A percentile compares a stretch with the other conserved stretches of the same genome.
These are phyloP conservation scores for Troides oblongomaculatus DNA, from an alignment of 2,888 invertebrate genomes.

Conservation along the genomic window DNA sequence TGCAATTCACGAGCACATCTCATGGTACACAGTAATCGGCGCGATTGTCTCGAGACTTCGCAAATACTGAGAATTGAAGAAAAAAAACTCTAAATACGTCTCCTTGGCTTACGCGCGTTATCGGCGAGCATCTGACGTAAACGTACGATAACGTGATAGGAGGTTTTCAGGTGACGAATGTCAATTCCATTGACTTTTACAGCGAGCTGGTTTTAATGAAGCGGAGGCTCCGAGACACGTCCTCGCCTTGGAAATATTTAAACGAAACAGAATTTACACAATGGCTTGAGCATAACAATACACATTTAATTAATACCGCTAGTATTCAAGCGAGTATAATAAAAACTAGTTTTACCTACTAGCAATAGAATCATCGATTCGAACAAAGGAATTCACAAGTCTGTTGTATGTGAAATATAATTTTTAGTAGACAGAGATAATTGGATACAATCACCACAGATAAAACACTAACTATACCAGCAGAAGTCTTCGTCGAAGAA, in stretches of 20 bases:
- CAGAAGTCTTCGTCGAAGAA: too few relatives aligned
- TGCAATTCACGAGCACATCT: conserved; percentile 46
- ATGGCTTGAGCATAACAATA: neutral
- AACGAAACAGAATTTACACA: neutral
- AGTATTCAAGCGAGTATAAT: too few relatives aligned
- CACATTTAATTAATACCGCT: neutral
- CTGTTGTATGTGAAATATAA: too few relatives aligned
- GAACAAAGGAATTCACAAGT: too few relatives aligned
- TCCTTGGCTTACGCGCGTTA: conserved; percentile 43
- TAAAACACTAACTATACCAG: too few relatives aligned
- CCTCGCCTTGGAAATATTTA: neutral
- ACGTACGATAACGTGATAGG: conserved; percentile 47
- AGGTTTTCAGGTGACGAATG: conserved; percentile 35
- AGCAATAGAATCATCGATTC: too few relatives aligned
- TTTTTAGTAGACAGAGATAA: too few relatives aligned
- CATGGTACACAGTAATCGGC: conserved; percentile 41
- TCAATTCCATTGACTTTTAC: conserved; percentile 37
- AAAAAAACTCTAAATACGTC: conserved; percentile 39
- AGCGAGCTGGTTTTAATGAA: conserved; percentile 21
- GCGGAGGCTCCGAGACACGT: conserved; percentile 2
- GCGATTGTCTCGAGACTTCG: conserved; percentile 45
- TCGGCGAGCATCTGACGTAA: conserved; percentile 56
- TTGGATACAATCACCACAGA: too few relatives aligned
- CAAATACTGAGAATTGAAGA: conserved; percentile 43
- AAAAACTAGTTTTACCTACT: too few relatives aligned